These are phyloP conservation scores for Apamea epomidion DNA, from an alignment of 2,888 invertebrate species.

Conservation along the genomic window DNA sequence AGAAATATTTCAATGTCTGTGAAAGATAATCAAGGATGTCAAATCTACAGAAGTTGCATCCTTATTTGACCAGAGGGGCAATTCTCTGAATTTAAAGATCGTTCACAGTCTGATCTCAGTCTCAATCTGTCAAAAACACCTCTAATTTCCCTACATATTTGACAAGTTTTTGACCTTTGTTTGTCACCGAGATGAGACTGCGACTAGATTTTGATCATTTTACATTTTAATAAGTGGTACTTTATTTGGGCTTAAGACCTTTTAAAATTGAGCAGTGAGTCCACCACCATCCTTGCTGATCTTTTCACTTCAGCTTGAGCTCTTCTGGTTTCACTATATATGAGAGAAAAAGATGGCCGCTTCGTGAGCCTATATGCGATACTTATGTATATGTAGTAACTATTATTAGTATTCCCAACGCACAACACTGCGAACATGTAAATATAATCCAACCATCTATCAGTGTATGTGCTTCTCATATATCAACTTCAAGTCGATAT, in stretches of 20 bases:
- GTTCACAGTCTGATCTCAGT: no score
- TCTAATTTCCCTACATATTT: no score
- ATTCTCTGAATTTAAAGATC: no score
- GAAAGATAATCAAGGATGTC: not conserved
- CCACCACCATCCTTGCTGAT: not conserved
- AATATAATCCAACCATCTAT: constrained; percentile 45
- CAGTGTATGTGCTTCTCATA: constrained; percentile 32
- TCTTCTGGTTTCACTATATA: not conserved
- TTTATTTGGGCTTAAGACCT: not conserved
- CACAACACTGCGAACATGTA: constrained; percentile 29
- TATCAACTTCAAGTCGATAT: constrained; percentile 52
- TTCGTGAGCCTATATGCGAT: not conserved
- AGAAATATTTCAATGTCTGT: no score
- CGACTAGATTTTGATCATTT: no score
- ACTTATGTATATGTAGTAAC: not conserved
- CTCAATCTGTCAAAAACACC: no score
- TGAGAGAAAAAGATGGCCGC: not conserved
- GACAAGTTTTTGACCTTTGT: no score
- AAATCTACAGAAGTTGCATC: no score
- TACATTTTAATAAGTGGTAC: no score
- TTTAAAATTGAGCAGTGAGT: not conserved
- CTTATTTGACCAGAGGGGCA: no score
- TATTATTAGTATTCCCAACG: constrained; percentile 4
- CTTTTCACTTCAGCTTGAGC: not conserved
- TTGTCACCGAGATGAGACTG: no score